These are phyloP conservation scores for Tupaia tana DNA, from an alignment of 2,113 vertebrate genomes.

Conservation along the genomic window DNA sequence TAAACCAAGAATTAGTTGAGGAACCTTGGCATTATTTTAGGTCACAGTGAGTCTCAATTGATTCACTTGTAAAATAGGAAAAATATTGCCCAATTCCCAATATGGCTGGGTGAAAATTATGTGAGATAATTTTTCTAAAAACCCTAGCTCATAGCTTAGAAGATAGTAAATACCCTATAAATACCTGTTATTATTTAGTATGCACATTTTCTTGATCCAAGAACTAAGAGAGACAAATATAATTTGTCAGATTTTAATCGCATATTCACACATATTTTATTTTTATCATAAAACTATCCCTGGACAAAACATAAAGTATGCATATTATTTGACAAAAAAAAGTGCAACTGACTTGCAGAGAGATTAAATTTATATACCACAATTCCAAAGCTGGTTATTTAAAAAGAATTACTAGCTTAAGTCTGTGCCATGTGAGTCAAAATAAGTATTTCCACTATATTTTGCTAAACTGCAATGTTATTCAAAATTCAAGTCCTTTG, in stretches of 20 bases:
- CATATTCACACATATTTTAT: constrained; percentile 50
- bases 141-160: not conserved
- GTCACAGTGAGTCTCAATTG: not conserved
- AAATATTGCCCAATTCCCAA: not conserved
- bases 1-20: not conserved
- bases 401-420: constrained; percentile 8
- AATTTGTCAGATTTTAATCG: constrained; percentile 49
- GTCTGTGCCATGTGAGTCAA: not conserved
- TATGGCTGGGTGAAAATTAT: not conserved
- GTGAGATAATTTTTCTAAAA: constrained; percentile 4
- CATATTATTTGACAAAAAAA: constrained; percentile 28
- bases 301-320: constrained; percentile 10
- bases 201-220: not conserved
- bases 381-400: not conserved
- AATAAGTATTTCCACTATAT: not conserved
- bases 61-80: not conserved
- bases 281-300: constrained; percentile 23
- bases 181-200: not conserved
- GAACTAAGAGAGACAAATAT: not conserved
- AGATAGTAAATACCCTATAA: not conserved
- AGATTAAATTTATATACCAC: constrained; percentile 29
- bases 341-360: not conserved
- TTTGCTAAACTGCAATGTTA: not conserved
- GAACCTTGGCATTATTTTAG: not conserved
- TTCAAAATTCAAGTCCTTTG: not conserved